These are phyloP conservation scores for Ditula angustiorana DNA, from an alignment of 2,888 invertebrate genomes.

Conservation along the genomic window DNA sequence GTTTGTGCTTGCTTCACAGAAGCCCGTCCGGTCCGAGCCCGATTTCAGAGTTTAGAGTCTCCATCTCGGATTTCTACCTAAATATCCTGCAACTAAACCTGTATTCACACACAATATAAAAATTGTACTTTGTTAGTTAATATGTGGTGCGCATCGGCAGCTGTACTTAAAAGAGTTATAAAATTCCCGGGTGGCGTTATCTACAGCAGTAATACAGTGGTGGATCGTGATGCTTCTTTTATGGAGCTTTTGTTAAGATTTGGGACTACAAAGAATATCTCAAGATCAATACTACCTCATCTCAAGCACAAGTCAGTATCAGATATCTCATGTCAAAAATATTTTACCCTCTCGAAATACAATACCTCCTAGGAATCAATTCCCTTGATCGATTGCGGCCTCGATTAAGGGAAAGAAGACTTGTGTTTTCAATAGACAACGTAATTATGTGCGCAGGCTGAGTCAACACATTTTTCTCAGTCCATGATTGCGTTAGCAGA, in stretches of 20 bases:
- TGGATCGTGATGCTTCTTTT: slow-evolving; percentile 13
- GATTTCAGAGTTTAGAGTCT: neutral
- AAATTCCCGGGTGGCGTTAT: slow-evolving; percentile 15
- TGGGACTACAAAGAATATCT: slow-evolving; percentile 13
- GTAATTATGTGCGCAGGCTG: slow-evolving; percentile 19
- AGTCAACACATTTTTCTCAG: slow-evolving; percentile 10
- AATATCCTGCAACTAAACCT: neutral
- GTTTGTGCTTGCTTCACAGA: no score
- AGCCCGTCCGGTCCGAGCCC: no score
- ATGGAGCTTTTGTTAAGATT: slow-evolving; percentile 18
- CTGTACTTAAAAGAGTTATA: slow-evolving; percentile 31
- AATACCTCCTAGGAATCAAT: slow-evolving; percentile 7
- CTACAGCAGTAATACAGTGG: slow-evolving; percentile 5
- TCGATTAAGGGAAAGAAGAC: slow-evolving; percentile 2
- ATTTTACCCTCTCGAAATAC: slow-evolving; percentile 11
- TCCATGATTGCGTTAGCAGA: neutral
- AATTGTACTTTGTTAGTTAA: slow-evolving; percentile 14
- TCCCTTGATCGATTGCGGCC: slow-evolving; percentile 16
- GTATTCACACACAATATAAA: neutral
- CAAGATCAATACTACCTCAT: neutral
- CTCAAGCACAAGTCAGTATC: slow-evolving; percentile 1
- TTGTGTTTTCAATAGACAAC: slow-evolving; percentile 15
- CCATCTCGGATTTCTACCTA: neutral
- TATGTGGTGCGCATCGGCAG: slow-evolving; percentile 18
- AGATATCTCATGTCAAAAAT: neutral